These are phyloP conservation scores for Pristiophorus japonicus DNA, from an alignment of 2,113 vertebrate species.

Conservation along the genomic window DNA sequence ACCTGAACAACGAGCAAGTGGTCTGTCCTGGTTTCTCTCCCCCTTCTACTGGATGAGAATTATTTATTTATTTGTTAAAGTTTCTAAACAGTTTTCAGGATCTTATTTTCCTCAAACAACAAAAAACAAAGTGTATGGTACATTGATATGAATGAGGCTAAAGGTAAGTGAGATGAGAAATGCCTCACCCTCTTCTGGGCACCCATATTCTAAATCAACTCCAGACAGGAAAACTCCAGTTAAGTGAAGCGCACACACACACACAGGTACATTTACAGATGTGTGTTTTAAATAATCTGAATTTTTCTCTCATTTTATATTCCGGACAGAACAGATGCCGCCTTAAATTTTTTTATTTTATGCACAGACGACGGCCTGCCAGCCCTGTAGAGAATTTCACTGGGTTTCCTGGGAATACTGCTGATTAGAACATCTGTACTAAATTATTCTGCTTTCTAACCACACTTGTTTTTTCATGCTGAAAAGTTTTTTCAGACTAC, in stretches of 20 bases:
- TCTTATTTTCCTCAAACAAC: background rate
- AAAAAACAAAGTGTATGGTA: background rate
- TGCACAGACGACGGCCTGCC: background rate
- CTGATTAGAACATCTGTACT: slow-evolving; percentile 36
- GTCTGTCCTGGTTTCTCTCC: background rate
- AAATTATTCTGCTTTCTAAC: slow-evolving; percentile 34
- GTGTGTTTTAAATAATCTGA: slow-evolving; percentile 5
- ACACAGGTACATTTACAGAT: background rate
- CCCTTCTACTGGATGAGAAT: background rate
- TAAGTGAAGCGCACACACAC: too few species aligned
- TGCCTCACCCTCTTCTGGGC: background rate
- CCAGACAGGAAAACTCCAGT: background rate
- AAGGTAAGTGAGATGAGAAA: background rate
- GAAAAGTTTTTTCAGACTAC: slow-evolving; percentile 31
- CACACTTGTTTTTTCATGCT: slow-evolving; percentile 34
- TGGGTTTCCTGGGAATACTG: slow-evolving; percentile 16
- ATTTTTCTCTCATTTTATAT: background rate
- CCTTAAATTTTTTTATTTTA: background rate
- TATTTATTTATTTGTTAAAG: background rate
- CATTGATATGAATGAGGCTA: background rate
- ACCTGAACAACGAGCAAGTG: background rate
- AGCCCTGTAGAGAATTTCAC: background rate
- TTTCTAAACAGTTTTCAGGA: background rate
- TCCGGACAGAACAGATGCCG: background rate
- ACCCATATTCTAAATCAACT: background rate